These are phyloP conservation scores for Xenentodon cancila DNA, from an alignment of 2,797 vertebrate genomes.

Conservation along the genomic window DNA sequence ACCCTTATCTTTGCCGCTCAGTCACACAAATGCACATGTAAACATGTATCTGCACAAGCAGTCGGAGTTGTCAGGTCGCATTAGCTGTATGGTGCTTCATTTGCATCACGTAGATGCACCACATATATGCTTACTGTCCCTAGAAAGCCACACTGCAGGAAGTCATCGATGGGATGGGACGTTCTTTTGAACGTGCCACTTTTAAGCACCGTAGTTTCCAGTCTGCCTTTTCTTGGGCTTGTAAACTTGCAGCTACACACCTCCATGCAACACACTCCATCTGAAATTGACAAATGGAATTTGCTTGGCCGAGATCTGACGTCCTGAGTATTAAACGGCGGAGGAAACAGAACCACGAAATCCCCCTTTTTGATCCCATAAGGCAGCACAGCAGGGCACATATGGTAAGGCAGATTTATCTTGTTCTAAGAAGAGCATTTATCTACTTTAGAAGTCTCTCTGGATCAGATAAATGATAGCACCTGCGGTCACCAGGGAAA, in stretches of 20 bases:
- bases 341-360: conserved; percentile 22
- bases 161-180: conserved; percentile 31
- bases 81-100: conserved; percentile 37
- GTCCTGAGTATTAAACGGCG: conserved; percentile 16
- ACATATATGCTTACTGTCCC: conserved; percentile 28
- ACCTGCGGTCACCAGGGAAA: conserved; percentile 74
- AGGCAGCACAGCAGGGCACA: conserved; percentile 55
- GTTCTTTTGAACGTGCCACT: conserved; percentile 23
- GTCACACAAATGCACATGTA: conserved; percentile 40
- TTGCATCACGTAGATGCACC: conserved; percentile 36
- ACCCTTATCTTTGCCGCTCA: conserved; percentile 17
- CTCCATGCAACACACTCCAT: conserved; percentile 8
- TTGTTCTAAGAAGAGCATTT: conserved; percentile 70
- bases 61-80: conserved; percentile 42
- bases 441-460: conserved; percentile 71
- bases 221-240: neutral
- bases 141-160: conserved; percentile 11
- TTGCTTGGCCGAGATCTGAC: conserved; percentile 22
- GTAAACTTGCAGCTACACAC: neutral
- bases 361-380: conserved; percentile 29
- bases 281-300: conserved; percentile 38
- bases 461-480: conserved; percentile 75
- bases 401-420: conserved; percentile 67
- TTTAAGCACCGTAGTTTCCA: neutral
- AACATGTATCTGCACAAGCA: conserved; percentile 24